Evolutionary conservation across 2,113 vertebrate genomes (phyloP).

Genomic region (Chaetodon trifascialis): DNA sequence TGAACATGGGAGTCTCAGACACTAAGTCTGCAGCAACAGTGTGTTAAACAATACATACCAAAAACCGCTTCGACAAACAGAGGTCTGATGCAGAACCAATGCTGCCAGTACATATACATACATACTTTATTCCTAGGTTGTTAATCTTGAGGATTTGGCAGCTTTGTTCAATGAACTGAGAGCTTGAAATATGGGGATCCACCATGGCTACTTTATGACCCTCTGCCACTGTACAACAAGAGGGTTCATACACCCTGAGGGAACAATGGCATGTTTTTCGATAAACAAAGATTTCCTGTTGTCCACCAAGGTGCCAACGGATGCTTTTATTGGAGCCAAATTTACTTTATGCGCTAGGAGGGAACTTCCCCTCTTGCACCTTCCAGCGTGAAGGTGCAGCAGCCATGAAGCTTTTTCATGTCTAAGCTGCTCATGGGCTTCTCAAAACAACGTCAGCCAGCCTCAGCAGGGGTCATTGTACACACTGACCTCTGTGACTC

Average conservation of each 20-base stretch:
- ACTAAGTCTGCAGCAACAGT: constrained; percentile 3
- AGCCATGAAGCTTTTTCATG: constrained; percentile 66
- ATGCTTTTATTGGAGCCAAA: constrained; percentile 87
- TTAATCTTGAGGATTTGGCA: constrained; percentile 63
- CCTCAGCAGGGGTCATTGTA: constrained; percentile 41
- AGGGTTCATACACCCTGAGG: constrained; percentile 65
- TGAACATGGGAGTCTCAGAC: constrained; percentile 33
- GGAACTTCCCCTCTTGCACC: constrained; percentile 79
- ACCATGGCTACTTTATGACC: constrained; percentile 44
- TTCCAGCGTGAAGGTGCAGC: constrained; percentile 34
- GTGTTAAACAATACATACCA: constrained; percentile 67
- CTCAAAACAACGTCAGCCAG: constrained; percentile 59
- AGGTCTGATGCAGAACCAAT: constrained; percentile 49
- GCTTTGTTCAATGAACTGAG: constrained; percentile 59
- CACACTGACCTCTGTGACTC: constrained; percentile 21
- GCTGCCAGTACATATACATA: constrained; percentile 26
- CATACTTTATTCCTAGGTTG: constrained; percentile 50
- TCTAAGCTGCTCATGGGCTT: constrained; percentile 61
- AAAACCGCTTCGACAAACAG: constrained; percentile 41
- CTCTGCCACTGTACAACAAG: constrained; percentile 16
- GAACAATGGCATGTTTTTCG: constrained; percentile 81
- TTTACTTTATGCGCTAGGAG: constrained; percentile 81
- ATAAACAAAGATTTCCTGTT: constrained; percentile 85
- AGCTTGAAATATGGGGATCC: constrained; percentile 58
- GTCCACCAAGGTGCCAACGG: constrained; percentile 86